Evolutionary conservation across 2,113 vertebrate species (phyloP), one percentile per base, ranked within the genome.

Genomic region (Hucho hucho): DNA sequence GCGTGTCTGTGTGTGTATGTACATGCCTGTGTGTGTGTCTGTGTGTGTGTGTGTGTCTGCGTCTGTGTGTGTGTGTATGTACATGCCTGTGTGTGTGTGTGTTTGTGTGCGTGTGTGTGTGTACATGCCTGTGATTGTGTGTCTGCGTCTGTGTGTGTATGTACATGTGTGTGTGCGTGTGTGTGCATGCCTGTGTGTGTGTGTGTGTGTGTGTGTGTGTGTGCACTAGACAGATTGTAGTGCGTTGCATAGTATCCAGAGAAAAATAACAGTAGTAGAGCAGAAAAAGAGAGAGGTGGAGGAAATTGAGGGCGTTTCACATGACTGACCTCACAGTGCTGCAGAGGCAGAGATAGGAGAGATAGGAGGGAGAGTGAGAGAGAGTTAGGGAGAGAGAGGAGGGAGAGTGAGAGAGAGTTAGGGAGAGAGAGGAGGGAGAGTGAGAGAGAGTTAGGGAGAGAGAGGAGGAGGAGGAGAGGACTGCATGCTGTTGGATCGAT

Each of bases 401-500:
- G 78, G 64, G 14, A 14, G 16, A 67, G 47, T 6, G 64, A 11
- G 6, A 24, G 47, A 16, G 66, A 69, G 65, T 13, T 53, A 53
- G 49, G 16, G 12, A 53, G 49, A 53, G 49, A 43, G 2, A 11
- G 11, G 11, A 43, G 28, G 11, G 43, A 12, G 43, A 46, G 11
- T 1, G 6, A 53, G 49, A 18, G 49, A 1, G 16, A 53, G 16
- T n/a, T n/a, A 46, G 43, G 6, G 43, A 46, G 43, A 9, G 2
- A 12, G 7, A 66, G 46, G 65, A 49, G 68, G 14, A 68, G 29
- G 78, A 74, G 76, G 77, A 73, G 70, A 80, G 70, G 69, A 80
- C 81, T 71, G 80, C 81, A 53, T 53, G 81, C 78, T 81, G 70
- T 70, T 77, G 63, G 80, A 89, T 91, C 81, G 11, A 87, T 87